Evolutionary conservation across 37 sponge, comb jelly and placozoan species (phyloP).

Genomic region (Cliona cf. orientalis): DNA sequence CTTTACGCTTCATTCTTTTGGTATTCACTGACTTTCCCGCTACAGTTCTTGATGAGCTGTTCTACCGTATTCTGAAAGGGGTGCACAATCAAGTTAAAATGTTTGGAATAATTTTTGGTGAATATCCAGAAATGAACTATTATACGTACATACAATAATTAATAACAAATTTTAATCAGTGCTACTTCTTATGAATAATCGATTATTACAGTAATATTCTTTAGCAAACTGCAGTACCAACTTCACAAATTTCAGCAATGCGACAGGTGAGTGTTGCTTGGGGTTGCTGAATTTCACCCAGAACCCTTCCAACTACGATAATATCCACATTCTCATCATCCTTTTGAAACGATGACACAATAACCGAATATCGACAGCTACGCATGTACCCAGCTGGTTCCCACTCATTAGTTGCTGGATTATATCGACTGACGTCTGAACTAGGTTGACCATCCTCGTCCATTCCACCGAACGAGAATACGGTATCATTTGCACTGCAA

Average conservation of each 20-base stretch:
- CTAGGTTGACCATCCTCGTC: background rate
- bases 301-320: background rate
- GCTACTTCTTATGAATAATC: too few relatives aligned
- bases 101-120: background rate
- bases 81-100: background rate
- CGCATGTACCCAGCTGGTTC: background rate
- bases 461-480: background rate
- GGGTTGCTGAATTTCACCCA: background rate
- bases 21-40: constrained; percentile 33
- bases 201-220: too few relatives aligned
- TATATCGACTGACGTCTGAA: background rate
- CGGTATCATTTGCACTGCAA: background rate
- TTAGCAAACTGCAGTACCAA: too few relatives aligned
- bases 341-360: background rate
- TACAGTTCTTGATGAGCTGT: constrained; percentile 21
- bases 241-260: too few relatives aligned
- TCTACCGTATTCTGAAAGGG: background rate
- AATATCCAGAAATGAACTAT: background rate
- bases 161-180: too few relatives aligned
- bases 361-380: background rate
- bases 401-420: background rate
- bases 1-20: constrained; percentile 24
- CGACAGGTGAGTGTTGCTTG: too few relatives aligned
- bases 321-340: background rate
- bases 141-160: too few relatives aligned